Evolutionary conservation across 2,888 invertebrate species (phyloP), one percentile per base, ranked within the genome.

Genomic region (Chymomyza procnemis): DNA sequence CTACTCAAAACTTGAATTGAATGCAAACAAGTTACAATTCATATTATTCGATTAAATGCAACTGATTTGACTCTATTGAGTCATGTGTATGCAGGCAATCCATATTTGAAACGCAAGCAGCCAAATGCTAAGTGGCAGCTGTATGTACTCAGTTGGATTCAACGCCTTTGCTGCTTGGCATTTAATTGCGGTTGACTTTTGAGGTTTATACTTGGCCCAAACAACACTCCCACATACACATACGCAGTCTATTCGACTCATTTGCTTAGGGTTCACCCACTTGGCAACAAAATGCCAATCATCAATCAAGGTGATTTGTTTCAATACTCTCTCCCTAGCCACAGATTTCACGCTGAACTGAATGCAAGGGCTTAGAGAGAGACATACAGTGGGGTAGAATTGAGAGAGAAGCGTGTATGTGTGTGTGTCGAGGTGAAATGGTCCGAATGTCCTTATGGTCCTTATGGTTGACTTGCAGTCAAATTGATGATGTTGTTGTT

Each of bases 261-360:
- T 19, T 50, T 50, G 9, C 50, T 50, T 16, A 58, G 34, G 34
- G 34, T 55, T 59, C 64, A 30, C 41, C 41, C 74, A 68, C 71
- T 82, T 74, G 79, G 67, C 77, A 80, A 77, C 81, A 79, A 75
- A 88, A 85, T 88, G 86, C 83, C 87, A 89, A 88, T 88, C 89
- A 89, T 89, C 88, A 89, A 89, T 89, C 89, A 89, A 87, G 80
- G 88, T 89, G 89, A 89, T 89, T 89, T 88, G 87, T 87, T 85
- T 82, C 83, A 89, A 79, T 80, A 79, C 84, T 26, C 26, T 26
- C 26, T 26, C 26, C 76, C 81, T 72, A 73, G 82, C 74, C 81
- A 77, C 81, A 79, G 77, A 79, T 72, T 77, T 79, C 80, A 84
- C 81, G 81, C 75, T 75, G 84, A 75, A 77, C 77, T 84, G 81